These are phyloP conservation scores for Microplitis deprimator DNA, from an alignment of 2,888 invertebrate genomes.

Conservation along the genomic window DNA sequence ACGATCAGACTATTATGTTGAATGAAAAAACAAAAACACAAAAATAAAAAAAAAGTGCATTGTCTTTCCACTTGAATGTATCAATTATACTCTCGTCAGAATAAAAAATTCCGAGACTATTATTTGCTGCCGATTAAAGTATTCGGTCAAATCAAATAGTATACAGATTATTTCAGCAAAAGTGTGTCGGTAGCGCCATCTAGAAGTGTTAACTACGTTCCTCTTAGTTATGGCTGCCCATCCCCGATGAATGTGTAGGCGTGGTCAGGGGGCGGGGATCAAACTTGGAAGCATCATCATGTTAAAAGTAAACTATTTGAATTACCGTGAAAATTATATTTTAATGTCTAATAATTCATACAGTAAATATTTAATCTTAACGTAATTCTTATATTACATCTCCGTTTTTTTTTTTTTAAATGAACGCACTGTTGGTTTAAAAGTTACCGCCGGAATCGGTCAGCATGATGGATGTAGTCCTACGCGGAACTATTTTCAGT, in stretches of 20 bases:
- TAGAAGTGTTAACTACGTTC: slow-evolving; percentile 65
- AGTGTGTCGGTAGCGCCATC: slow-evolving; percentile 66
- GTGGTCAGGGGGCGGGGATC: slow-evolving; percentile 62
- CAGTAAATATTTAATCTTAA: neutral
- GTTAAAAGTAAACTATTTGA: slow-evolving; percentile 35
- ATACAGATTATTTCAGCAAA: slow-evolving; percentile 41
- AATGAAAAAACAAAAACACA: slow-evolving; percentile 33
- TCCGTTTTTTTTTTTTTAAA: slow-evolving; percentile 11
- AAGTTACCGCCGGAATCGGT: slow-evolving; percentile 24
- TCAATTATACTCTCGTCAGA: slow-evolving; percentile 43
- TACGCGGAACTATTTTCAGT: slow-evolving; percentile 58
- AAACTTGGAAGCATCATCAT: slow-evolving; percentile 47
- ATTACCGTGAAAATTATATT: slow-evolving; percentile 31
- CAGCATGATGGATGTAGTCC: slow-evolving; percentile 50
- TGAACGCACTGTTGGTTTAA: neutral
- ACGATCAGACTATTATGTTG: slow-evolving; percentile 38
- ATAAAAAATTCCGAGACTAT: neutral
- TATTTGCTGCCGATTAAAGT: slow-evolving; percentile 52
- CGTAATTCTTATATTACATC: neutral
- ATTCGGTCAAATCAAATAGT: slow-evolving; percentile 51
- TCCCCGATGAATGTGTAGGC: slow-evolving; percentile 64
- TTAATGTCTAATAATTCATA: neutral
- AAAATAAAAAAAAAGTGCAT: slow-evolving; percentile 29
- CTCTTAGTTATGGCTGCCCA: slow-evolving; percentile 70
- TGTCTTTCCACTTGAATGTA: slow-evolving; percentile 37